Evolutionary conservation across 2,113 vertebrate genomes (phyloP).

Genomic region (Planiliza haematocheilus): DNA sequence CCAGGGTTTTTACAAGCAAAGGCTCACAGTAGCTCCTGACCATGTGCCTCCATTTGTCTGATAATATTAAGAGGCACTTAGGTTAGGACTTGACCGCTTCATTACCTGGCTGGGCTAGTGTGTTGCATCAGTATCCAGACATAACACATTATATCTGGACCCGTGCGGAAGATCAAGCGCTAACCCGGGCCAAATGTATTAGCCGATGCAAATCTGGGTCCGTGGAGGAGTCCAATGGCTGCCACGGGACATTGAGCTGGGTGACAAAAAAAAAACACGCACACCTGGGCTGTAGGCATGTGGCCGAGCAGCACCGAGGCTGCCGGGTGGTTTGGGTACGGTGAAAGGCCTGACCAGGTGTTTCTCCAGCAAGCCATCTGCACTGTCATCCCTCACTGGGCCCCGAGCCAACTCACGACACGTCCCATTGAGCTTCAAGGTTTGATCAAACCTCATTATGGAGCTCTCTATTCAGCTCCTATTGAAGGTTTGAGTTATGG

Average conservation of each 20-base stretch:
- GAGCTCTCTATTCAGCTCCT: slow-evolving; percentile 36
- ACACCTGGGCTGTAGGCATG: slow-evolving; percentile 65
- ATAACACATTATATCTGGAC: slow-evolving; percentile 38
- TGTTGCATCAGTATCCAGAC: slow-evolving; percentile 41
- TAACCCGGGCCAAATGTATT: slow-evolving; percentile 37
- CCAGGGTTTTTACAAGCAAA: slow-evolving; percentile 58
- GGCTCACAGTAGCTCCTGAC: slow-evolving; percentile 47
- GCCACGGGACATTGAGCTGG: slow-evolving; percentile 36
- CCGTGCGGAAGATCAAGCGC: slow-evolving; percentile 39
- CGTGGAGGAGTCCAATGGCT: slow-evolving; percentile 37
- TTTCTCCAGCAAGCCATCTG: slow-evolving; percentile 58
- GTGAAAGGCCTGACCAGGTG: slow-evolving; percentile 58
- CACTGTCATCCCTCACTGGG: slow-evolving; percentile 57
- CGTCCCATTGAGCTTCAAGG: slow-evolving; percentile 50
- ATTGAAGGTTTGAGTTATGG: slow-evolving; percentile 28
- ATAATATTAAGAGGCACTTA: slow-evolving; percentile 18
- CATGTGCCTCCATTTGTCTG: slow-evolving; percentile 54
- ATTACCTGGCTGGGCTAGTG: slow-evolving; percentile 25
- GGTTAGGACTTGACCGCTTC: slow-evolving; percentile 23
- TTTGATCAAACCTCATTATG: slow-evolving; percentile 68
- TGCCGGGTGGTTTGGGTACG: background rate
- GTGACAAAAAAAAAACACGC: slow-evolving; percentile 35
- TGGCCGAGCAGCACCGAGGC: slow-evolving; percentile 43
- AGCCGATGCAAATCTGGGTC: slow-evolving; percentile 42
- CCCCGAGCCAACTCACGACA: slow-evolving; percentile 35